Base-by-base conservation (phyloP, 2,888 invertebrate genomes). In the Adela reaumurella region DNA sequence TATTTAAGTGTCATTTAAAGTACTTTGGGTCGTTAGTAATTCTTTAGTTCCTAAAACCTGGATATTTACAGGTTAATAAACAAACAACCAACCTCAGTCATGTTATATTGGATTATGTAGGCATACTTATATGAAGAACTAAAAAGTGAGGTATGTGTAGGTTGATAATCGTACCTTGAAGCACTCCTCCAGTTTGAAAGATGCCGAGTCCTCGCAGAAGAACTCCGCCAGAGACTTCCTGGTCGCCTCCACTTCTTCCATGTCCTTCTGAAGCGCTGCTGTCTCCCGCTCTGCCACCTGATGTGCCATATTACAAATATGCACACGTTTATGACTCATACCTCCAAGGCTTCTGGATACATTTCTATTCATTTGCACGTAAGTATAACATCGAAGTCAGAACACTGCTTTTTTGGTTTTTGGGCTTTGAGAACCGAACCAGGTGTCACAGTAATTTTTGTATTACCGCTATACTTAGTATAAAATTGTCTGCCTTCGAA, bases 111-210 rank as follows among this genome's bases (percentile, higher is more conserved):
- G 14, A 17, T 45, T 17, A 17, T 16, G 6, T 19, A 18, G 16
- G 44, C 17, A 4, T n/a, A 43, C 3, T 18, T 17, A 19, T 16
- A 11, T 4, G 29, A 19, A 2, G 29, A 1, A 10, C 10, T 17
- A 14, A 18, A 10, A 19, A 8, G 45, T 11, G 44, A 17, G 4
- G 17, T 46, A 46, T 11, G 46, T 16, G 28, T 29, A 35, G 19
- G 17, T 5, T 48, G 14, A 14, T n/a, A 20, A 24, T 43, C 52
- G 24, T 55, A 92, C 89, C 69, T 89, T 89, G 62, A 95, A 93
- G 62, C 96, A 96, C 65, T 97, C 97, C 65, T 97, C 96, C 42
- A 97, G 79, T 67, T 94, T 94, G 66, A 97, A 97, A 0, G 89
- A 84, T 47, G 84, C 86, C 0, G 87, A 83, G 62, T 97, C 96